Percentiles rank a stretch among this genome's conserved stretches.
These are phyloP conservation scores for Drosophila cardini DNA, from an alignment of 1,140 invertebrate species.

Conservation along the genomic window DNA sequence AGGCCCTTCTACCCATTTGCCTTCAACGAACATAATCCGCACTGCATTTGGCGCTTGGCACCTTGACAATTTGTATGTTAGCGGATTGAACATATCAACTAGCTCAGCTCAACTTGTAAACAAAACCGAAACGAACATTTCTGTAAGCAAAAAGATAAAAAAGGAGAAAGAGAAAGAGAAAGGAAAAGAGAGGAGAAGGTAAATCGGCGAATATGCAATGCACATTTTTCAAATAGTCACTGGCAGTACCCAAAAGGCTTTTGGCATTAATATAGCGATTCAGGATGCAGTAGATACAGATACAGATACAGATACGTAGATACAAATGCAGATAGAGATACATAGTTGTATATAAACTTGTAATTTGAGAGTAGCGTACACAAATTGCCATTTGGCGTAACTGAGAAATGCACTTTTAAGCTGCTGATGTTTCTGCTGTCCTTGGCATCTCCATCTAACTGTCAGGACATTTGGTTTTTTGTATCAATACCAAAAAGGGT, in stretches of 20 bases:
- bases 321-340: slow-evolving; percentile 16
- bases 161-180: slow-evolving; percentile 54
- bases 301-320: slow-evolving; percentile 15
- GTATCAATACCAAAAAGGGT: slow-evolving; percentile 39
- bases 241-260: slow-evolving; percentile 50
- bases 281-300: slow-evolving; percentile 22
- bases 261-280: slow-evolving; percentile 65
- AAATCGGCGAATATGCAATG: slow-evolving; percentile 72
- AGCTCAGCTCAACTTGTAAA: slow-evolving; percentile 40
- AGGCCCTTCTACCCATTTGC: slow-evolving; percentile 36
- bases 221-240: slow-evolving; percentile 73
- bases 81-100: slow-evolving; percentile 42
- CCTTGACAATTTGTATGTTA: slow-evolving; percentile 71
- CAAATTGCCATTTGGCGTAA: slow-evolving; percentile 78
- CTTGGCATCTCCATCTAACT: slow-evolving; percentile 63
- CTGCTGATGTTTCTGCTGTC: slow-evolving; percentile 42
- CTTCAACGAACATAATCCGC: slow-evolving; percentile 41
- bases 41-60: slow-evolving; percentile 70
- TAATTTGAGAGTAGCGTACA: slow-evolving; percentile 62
- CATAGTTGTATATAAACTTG: slow-evolving; percentile 31
- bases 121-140: slow-evolving; percentile 37
- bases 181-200: slow-evolving; percentile 35
- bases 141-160: background rate
- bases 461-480: slow-evolving; percentile 60
- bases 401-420: slow-evolving; percentile 82